Evolutionary conservation across 1,140 invertebrate genomes (phyloP).

Genomic region (Sminthurides bifidus): DNA sequence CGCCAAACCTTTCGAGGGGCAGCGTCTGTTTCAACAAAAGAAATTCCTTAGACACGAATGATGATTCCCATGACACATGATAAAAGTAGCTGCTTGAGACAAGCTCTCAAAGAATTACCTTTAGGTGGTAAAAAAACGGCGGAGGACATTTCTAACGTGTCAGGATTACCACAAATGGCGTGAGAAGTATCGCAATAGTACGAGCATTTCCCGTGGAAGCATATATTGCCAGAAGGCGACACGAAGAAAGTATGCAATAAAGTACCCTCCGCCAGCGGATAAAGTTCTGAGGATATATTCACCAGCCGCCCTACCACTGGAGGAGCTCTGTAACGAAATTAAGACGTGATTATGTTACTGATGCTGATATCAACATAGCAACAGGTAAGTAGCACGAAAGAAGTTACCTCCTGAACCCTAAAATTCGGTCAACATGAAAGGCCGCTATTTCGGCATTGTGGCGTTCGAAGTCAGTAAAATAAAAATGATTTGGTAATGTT

Average conservation of each 20-base stretch:
- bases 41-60: slow-evolving; percentile 1
- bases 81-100: not conserved
- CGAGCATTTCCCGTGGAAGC: slow-evolving; percentile 86
- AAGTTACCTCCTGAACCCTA: slow-evolving; percentile 29
- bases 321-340: slow-evolving; percentile 44
- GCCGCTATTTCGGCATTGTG: slow-evolving; percentile 79
- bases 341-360: not conserved
- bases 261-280: slow-evolving; percentile 76
- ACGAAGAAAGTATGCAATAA: slow-evolving; percentile 90
- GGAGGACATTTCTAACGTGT: slow-evolving; percentile 88
- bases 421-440: slow-evolving; percentile 82
- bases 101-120: slow-evolving; percentile 12
- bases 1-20: slow-evolving; percentile 82
- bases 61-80: not conserved
- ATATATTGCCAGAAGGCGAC: slow-evolving; percentile 82
- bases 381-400: too few species aligned
- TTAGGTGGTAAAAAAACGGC: slow-evolving; percentile 83
- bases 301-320: slow-evolving; percentile 76
- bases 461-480: slow-evolving; percentile 92
- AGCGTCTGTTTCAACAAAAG: slow-evolving; percentile 41
- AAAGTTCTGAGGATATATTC: slow-evolving; percentile 88
- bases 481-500: slow-evolving; percentile 97
- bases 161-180: slow-evolving; percentile 91
- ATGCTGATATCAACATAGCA: too few species aligned
- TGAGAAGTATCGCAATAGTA: slow-evolving; percentile 98